phyloP scores from a whole-genome alignment of 2,797 vertebrate species.

The Crocidura indochinensis region DNA sequence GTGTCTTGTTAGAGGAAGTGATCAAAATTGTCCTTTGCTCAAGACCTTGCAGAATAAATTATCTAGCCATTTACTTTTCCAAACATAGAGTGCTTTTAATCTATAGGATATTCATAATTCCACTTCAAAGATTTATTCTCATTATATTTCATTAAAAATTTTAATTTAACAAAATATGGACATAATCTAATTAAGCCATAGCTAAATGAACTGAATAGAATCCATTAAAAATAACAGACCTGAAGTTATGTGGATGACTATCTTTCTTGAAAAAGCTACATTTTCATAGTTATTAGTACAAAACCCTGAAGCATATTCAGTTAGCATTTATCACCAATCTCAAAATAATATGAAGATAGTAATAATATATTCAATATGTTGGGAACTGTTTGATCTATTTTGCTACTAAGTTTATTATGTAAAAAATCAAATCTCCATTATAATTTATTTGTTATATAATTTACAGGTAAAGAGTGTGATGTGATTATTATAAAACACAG shows the following conservation, averaged over 20 bases:
- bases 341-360: conserved; percentile 87
- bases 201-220: conserved; percentile 92
- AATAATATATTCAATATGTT: conserved; percentile 86
- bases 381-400: conserved; percentile 81
- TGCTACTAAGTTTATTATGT: conserved; percentile 76
- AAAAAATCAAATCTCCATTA: conserved; percentile 73
- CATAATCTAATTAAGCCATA: conserved; percentile 93
- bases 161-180: conserved; percentile 92
- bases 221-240: conserved; percentile 95
- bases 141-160: conserved; percentile 88
- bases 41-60: not conserved
- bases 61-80: conserved; percentile 76
- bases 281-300: conserved; percentile 92
- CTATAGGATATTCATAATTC: conserved; percentile 73
- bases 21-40: conserved; percentile 2
- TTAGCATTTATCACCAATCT: conserved; percentile 85
- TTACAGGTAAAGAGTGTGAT: conserved; percentile 26
- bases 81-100: conserved; percentile 42
- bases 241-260: conserved; percentile 92
- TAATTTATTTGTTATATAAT: conserved; percentile 60
- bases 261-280: conserved; percentile 91
- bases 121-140: conserved; percentile 85
- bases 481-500: conserved; percentile 32
- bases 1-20: conserved; percentile 38
- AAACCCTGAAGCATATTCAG: conserved; percentile 93